Base-by-base conservation (phyloP, 2,888 invertebrate genomes). In the Drosophila paramelanica region DNA sequence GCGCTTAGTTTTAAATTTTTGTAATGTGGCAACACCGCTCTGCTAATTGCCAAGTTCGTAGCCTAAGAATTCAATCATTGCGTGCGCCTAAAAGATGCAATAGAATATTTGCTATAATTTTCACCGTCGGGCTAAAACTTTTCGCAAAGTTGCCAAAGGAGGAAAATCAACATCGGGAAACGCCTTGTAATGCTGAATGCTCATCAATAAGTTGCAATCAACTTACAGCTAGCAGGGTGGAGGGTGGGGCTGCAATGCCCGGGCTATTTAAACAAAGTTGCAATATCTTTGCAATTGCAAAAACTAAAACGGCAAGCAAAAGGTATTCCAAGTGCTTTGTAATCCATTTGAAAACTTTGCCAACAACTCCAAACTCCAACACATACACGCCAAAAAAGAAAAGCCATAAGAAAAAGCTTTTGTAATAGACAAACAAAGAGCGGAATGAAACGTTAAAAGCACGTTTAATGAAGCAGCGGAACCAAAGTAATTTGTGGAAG, bases 331-430 rank as follows among this genome's bases (percentile, higher is more conserved):
- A 84, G 75, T 84, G 84, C 81, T 86, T 79, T 79, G 81, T 74
- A 83, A 87, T 87, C 83, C 79, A 84, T 87, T 87, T 79, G 65
- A 77, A 73, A 83, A 83, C 57, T 79, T 83, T 73, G 43, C 65
- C 50, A 25, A 25, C 51, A 53, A 25, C 41, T 39, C n/a, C 57
- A 49, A 39, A 45, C 41, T 45, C 23, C 23, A 10, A 38, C n/a
- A 23, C 39, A 47, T 25, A 45, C 38, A 36, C 23, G 43, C 33
- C 17, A 36, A 51, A 39, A 39, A 43, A 43, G 20, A 38, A 59
- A 42, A 52, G 42, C 45, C 43, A 33, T 62, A 70, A 56, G 71
- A 73, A 79, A 72, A 67, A 73, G 51, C 56, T 50, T 56, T 58
- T 50, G 55, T 57, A 71, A 82, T 79, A 89, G 89, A 79, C 82